Evolutionary conservation across 1,140 invertebrate genomes (phyloP).

Genomic region (Tetramorium alpestre): DNA sequence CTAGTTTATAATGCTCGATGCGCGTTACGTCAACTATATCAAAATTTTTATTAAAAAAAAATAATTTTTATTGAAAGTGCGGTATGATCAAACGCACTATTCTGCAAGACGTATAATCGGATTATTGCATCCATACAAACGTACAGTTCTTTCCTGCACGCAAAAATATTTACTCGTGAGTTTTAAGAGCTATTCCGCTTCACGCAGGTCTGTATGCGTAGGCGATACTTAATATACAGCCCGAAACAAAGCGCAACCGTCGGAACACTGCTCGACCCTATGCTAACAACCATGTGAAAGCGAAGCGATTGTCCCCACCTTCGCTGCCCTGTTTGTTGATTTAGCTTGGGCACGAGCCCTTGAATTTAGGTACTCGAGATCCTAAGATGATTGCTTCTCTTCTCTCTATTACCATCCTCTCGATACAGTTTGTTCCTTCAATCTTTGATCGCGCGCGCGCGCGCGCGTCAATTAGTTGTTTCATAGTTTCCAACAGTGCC

Average conservation of each 20-base stretch:
- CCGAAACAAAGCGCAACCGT: constrained; percentile 66
- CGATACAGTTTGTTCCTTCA: not conserved
- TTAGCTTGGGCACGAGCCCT: constrained; percentile 58
- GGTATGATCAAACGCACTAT: not conserved
- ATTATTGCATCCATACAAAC: constrained; percentile 5
- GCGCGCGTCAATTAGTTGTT: not conserved
- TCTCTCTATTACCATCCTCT: not conserved
- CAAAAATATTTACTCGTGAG: constrained; percentile 76
- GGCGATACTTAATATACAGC: constrained; percentile 63
- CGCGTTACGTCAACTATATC: not conserved
- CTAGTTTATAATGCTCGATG: not conserved
- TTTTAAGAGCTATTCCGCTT: constrained; percentile 59
- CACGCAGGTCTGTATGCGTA: constrained; percentile 68
- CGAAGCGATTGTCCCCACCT: constrained; percentile 47
- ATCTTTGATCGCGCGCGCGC: not conserved
- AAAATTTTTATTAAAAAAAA: not conserved
- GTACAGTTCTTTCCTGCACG: constrained; percentile 48
- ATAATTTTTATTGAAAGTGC: not conserved
- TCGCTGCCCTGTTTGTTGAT: constrained; percentile 65
- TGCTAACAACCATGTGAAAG: constrained; percentile 72
- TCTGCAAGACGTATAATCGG: not conserved
- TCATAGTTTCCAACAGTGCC: not conserved
- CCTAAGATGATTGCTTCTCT: not conserved
- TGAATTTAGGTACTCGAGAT: constrained; percentile 34
- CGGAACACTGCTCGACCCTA: constrained; percentile 65